Evolutionary conservation across 2,888 invertebrate genomes (phyloP).

Genomic region (Drosophila mimica): DNA sequence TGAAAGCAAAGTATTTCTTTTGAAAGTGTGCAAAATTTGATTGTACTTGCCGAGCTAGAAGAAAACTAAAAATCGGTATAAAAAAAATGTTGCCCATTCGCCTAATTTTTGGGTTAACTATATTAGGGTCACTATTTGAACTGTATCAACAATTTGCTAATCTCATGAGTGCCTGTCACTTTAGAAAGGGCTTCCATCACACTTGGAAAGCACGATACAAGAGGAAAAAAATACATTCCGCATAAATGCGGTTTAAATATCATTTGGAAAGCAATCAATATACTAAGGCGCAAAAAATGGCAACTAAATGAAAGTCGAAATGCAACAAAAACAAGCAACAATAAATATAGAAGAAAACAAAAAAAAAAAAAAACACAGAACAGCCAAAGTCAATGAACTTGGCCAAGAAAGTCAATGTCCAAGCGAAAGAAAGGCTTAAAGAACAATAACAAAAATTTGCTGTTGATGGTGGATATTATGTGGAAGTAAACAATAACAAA

Average conservation of each 20-base stretch:
- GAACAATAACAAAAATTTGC: slow-evolving; percentile 9
- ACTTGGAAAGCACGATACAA: slow-evolving; percentile 25
- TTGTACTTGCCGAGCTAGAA: slow-evolving; percentile 4
- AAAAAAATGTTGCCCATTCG: slow-evolving; percentile 22
- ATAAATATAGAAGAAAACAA: background rate
- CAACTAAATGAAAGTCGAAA: slow-evolving; percentile 43
- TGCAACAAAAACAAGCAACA: slow-evolving; percentile 26
- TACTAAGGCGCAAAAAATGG: slow-evolving; percentile 15
- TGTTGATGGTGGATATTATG: slow-evolving; percentile 25
- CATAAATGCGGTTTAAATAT: slow-evolving; percentile 19
- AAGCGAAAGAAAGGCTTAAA: slow-evolving; percentile 45
- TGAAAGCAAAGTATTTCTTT: background rate
- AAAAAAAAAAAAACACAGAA: slow-evolving; percentile 39
- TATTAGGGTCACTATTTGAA: slow-evolving; percentile 28
- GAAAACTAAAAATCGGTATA: slow-evolving; percentile 1
- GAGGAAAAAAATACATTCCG: background rate
- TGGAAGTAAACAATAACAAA: slow-evolving; percentile 38
- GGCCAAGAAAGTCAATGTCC: slow-evolving; percentile 43
- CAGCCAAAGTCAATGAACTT: slow-evolving; percentile 55
- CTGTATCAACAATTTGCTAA: slow-evolving; percentile 11
- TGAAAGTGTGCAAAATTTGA: background rate
- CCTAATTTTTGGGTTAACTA: slow-evolving; percentile 6
- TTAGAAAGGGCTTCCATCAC: slow-evolving; percentile 53
- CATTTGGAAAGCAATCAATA: slow-evolving; percentile 54
- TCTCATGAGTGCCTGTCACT: slow-evolving; percentile 47